These are phyloP conservation scores for Halichondria panicea DNA, from an alignment of 37 sponge, comb jelly and placozoan species.

Conservation along the genomic window DNA sequence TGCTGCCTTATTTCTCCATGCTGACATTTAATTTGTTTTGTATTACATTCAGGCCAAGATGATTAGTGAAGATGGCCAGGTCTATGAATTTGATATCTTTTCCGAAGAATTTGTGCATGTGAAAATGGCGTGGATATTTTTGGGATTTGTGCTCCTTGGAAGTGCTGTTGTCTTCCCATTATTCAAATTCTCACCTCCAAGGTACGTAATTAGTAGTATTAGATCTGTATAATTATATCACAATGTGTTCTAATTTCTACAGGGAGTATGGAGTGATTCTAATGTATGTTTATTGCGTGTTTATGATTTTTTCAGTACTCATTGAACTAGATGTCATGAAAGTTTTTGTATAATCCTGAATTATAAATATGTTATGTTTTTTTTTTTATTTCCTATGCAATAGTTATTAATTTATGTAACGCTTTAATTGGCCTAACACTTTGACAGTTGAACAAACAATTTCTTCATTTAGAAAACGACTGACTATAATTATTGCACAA, in stretches of 20 bases:
- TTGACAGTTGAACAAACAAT: no score
- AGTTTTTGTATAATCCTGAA: slow-evolving; percentile 10
- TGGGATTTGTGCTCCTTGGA: slow-evolving; percentile 41
- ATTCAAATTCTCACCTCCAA: slow-evolving; percentile 68
- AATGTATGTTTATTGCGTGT: slow-evolving; percentile 65
- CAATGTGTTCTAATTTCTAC: background rate
- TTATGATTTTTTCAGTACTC: slow-evolving; percentile 73
- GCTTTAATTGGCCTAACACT: no score
- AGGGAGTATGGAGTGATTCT: slow-evolving; percentile 63
- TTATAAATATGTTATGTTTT: no score
- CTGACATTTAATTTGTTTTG: no score
- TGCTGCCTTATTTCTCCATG: no score
- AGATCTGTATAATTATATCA: background rate
- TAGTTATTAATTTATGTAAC: no score
- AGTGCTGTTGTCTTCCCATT: slow-evolving; percentile 51
- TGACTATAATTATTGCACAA: no score
- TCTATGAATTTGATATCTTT: slow-evolving; percentile 16
- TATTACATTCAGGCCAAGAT: slow-evolving; percentile 25
- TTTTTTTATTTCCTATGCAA: no score
- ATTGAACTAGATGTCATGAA: slow-evolving; percentile 38
- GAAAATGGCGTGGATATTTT: slow-evolving; percentile 74
- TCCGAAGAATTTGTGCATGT: slow-evolving; percentile 39
- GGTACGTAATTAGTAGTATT: slow-evolving; percentile 16
- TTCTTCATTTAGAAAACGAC: no score
- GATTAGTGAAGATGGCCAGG: background rate